Conservation (phyloP, 2,113 vertebrate species). For the Patagioenas fasciata region DNA sequence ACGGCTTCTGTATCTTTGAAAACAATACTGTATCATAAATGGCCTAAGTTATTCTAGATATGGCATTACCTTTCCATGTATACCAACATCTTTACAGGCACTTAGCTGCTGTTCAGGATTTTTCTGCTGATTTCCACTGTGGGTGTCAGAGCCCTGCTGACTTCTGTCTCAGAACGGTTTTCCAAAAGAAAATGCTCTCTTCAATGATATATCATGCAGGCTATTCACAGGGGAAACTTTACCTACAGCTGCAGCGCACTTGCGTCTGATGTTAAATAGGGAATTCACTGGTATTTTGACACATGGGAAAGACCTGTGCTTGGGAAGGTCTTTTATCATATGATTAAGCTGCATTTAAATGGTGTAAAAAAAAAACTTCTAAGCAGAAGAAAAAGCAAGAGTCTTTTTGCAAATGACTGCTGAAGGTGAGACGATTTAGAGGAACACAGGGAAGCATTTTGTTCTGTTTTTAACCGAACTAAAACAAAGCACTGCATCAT, state of each 20-base stretch:
- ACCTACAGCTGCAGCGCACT: background rate
- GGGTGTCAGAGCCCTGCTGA: background rate
- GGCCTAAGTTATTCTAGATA: background rate
- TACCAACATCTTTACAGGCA: background rate
- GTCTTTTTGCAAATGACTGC: background rate
- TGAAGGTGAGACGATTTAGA: background rate
- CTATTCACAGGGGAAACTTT: background rate
- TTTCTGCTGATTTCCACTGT: background rate
- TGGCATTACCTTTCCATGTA: background rate
- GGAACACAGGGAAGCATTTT: conserved; percentile 10
- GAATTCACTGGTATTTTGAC: conserved; percentile 5
- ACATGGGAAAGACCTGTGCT: conserved; percentile 22
- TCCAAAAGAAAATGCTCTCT: background rate
- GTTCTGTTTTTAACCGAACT: conserved; percentile 12
- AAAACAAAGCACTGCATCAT: background rate
- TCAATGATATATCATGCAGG: accelerated
- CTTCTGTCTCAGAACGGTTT: background rate
- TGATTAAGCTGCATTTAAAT: conserved; percentile 17
- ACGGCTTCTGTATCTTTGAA: background rate
- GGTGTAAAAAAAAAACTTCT: background rate
- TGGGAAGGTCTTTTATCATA: conserved; percentile 1
- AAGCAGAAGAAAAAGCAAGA: background rate
- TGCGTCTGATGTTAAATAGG: background rate
- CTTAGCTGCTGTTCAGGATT: background rate
- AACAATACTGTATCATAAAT: background rate